Percentiles rank a stretch among this genome's conserved stretches.
These are phyloP conservation scores for Sylvilagus bachmani DNA, from an alignment of 2,113 vertebrate genomes.

Conservation along the genomic window DNA sequence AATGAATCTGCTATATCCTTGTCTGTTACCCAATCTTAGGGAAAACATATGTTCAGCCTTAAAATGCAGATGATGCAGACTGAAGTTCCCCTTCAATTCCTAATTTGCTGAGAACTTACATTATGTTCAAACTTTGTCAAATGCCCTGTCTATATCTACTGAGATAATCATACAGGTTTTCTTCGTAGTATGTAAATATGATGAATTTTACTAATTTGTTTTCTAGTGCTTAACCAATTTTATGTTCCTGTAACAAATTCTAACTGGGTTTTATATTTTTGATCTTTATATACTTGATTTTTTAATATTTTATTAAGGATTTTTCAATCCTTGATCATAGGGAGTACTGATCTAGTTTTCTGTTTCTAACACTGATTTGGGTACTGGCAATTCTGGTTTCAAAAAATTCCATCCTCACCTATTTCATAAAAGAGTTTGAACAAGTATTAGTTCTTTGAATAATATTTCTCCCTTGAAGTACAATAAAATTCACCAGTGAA, in stretches of 20 bases:
- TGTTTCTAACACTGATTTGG: slow-evolving; percentile 43
- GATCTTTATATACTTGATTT: background rate
- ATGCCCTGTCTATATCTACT: background rate
- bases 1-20: background rate
- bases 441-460: slow-evolving; percentile 1
- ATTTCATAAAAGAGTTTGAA: slow-evolving; percentile 46
- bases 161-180: background rate
- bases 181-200: background rate
- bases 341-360: slow-evolving; percentile 10
- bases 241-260: background rate
- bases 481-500: slow-evolving; percentile 19
- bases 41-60: background rate
- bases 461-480: slow-evolving; percentile 46
- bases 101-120: slow-evolving; percentile 40
- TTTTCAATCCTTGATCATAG: slow-evolving; percentile 43
- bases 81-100: background rate
- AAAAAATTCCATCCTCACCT: slow-evolving; percentile 25
- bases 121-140: slow-evolving; percentile 17
- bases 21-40: background rate
- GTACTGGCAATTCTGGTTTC: slow-evolving; percentile 8
- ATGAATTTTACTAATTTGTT: slow-evolving; percentile 19
- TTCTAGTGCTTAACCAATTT: slow-evolving; percentile 11
- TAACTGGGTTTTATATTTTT: background rate
- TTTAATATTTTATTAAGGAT: slow-evolving; percentile 6
- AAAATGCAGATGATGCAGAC: background rate